These are phyloP conservation scores for Lepus oiostolus DNA, from an alignment of 2,797 vertebrate species.

Conservation along the genomic window DNA sequence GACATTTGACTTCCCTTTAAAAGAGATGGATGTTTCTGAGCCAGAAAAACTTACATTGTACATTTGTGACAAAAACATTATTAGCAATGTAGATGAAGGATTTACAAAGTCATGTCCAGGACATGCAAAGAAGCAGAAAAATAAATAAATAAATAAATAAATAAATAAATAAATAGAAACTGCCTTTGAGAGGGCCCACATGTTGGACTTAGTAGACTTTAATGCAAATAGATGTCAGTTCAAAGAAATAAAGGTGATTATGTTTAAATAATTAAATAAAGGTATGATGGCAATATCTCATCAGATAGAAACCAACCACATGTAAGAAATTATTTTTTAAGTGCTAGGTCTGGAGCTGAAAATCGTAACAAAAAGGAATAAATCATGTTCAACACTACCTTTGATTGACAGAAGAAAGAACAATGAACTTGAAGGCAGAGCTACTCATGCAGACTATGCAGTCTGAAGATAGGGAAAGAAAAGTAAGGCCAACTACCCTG, in stretches of 20 bases:
- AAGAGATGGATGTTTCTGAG: background rate
- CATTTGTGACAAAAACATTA: background rate
- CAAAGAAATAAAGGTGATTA: background rate
- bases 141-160: background rate
- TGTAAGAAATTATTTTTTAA: background rate
- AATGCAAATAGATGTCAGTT: background rate
- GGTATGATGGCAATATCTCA: background rate
- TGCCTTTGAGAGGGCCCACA: background rate
- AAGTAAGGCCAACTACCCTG: background rate
- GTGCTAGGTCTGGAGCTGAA: background rate
- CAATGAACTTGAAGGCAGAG: background rate
- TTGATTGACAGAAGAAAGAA: background rate
- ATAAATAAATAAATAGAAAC: background rate
- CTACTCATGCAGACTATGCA: background rate
- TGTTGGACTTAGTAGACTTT: background rate
- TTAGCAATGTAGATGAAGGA: background rate
- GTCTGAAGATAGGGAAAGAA: background rate
- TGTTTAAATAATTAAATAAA: conserved; percentile 8
- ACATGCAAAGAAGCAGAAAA: background rate
- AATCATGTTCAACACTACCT: background rate
- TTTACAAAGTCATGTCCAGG: background rate
- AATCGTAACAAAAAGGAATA: background rate
- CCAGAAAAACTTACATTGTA: background rate
- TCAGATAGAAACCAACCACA: background rate
- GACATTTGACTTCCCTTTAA: conserved; percentile 18